Conservation (phyloP, 2,888 invertebrate genomes). For the Hartigia nigra region DNA sequence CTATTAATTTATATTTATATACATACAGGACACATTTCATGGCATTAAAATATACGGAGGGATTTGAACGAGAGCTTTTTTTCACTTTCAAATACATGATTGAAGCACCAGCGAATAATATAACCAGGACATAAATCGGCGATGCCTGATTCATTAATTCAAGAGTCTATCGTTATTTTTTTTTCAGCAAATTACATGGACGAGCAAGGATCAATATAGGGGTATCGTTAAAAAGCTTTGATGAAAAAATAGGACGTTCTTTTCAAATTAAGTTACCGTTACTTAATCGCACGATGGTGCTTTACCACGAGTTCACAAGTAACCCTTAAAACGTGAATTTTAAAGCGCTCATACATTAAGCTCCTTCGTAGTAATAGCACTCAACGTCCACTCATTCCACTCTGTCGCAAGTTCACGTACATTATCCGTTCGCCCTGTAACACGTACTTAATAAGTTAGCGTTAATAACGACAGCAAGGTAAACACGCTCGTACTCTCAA, state of each 20-base stretch:
- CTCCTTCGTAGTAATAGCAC: neutral
- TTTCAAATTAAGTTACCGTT: neutral
- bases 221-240: neutral
- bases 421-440: neutral
- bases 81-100: neutral
- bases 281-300: too few species aligned
- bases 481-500: neutral
- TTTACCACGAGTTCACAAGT: neutral
- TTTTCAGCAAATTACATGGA: neutral
- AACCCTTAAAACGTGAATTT: neutral
- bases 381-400: neutral
- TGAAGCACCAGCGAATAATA: neutral
- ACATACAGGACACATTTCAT: neutral
- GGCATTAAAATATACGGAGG: neutral
- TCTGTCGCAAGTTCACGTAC: neutral
- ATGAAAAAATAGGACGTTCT: neutral
- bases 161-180: neutral
- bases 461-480: neutral
- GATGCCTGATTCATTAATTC: neutral
- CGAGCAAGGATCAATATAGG: too few species aligned
- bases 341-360: neutral
- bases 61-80: neutral
- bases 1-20: neutral
- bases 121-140: neutral
- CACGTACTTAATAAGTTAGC: too few species aligned